Conservation (phyloP, 2,888 invertebrate genomes). For the Dynastes maya region DNA sequence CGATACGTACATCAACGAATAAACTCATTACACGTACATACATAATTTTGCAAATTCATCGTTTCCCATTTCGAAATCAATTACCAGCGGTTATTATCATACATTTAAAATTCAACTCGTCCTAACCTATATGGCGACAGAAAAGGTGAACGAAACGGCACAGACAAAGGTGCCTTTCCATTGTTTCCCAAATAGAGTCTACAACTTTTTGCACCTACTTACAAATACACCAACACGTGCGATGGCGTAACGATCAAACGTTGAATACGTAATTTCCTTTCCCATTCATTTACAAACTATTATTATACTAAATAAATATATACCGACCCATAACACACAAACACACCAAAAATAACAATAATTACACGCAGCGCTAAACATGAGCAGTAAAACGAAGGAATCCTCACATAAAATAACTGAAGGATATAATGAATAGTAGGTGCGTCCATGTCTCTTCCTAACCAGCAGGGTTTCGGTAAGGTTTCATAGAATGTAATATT, state of each 20-base stretch:
- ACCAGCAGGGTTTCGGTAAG: too few species aligned
- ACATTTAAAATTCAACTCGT: constrained; percentile 18
- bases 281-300: neutral
- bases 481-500: too few species aligned
- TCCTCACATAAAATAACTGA: too few species aligned
- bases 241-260: constrained; percentile 30
- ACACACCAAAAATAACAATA: too few species aligned
- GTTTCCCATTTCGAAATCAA: neutral
- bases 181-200: constrained; percentile 29
- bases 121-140: constrained; percentile 13
- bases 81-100: constrained; percentile 13
- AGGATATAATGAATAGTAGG: too few species aligned
- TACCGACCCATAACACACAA: too few species aligned
- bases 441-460: too few species aligned
- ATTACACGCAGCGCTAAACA: too few species aligned
- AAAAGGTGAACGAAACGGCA: constrained; percentile 27
- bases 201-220: constrained; percentile 35
- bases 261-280: constrained; percentile 1
- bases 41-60: neutral
- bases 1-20: too few species aligned
- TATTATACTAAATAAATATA: too few species aligned
- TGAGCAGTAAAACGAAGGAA: too few species aligned
- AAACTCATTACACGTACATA: neutral
- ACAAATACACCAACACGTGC: constrained; percentile 18
- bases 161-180: constrained; percentile 21